Percentiles rank a stretch among this genome's conserved stretches.
Evolutionary conservation across 2,888 invertebrate genomes (phyloP).

Genomic region (Pelosia muscerda): DNA sequence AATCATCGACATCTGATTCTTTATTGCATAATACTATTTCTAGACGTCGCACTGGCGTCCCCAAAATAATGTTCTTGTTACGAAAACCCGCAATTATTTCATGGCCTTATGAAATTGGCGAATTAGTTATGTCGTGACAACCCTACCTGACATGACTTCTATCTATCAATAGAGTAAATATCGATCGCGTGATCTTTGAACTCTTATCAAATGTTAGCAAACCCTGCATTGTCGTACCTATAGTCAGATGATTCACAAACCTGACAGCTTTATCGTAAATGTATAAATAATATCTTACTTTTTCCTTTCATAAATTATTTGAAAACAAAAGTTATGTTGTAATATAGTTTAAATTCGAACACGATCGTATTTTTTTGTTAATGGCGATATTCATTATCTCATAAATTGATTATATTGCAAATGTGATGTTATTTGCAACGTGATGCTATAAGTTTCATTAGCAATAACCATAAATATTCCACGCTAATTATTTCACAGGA

Average conservation of each 20-base stretch:
- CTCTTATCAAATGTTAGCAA: slow-evolving; percentile 73
- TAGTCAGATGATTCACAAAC: slow-evolving; percentile 52
- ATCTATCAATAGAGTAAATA: slow-evolving; percentile 64
- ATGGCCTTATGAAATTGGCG: slow-evolving; percentile 71
- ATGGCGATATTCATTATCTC: slow-evolving; percentile 60
- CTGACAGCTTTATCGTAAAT: slow-evolving; percentile 41
- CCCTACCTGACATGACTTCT: slow-evolving; percentile 72
- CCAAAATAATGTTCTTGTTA: slow-evolving; percentile 65
- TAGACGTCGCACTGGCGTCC: slow-evolving; percentile 59
- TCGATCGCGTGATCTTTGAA: slow-evolving; percentile 82
- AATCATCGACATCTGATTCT: slow-evolving; percentile 71
- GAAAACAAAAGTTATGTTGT: slow-evolving; percentile 46
- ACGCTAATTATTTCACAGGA: slow-evolving; percentile 17
- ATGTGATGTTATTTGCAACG: slow-evolving; percentile 35
- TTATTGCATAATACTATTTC: slow-evolving; percentile 66
- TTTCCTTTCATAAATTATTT: slow-evolving; percentile 41
- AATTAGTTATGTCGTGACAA: slow-evolving; percentile 81
- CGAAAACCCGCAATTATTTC: slow-evolving; percentile 70
- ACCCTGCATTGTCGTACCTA: slow-evolving; percentile 37
- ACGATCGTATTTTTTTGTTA: slow-evolving; percentile 57
- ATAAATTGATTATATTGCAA: slow-evolving; percentile 60
- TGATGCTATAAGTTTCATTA: slow-evolving; percentile 32
- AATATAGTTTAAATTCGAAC: slow-evolving; percentile 52
- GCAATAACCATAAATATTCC: slow-evolving; percentile 29
- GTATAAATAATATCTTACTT: slow-evolving; percentile 41